Evolutionary conservation across 64 coral and sea anemone species (phyloP), one percentile per base, ranked within the genome.

Genomic region (Pocillopora verrucosa): DNA sequence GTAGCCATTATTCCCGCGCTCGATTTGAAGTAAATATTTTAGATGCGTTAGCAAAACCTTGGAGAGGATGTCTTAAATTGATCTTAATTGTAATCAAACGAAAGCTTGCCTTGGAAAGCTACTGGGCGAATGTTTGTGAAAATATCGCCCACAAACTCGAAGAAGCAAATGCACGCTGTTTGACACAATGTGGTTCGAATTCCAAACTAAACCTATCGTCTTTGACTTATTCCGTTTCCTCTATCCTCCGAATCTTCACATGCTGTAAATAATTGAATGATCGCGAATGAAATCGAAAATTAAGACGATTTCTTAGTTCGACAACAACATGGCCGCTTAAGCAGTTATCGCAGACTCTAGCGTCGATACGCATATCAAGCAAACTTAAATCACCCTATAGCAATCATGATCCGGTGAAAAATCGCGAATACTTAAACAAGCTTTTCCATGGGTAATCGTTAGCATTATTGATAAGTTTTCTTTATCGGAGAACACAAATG

Each of bases 291-390:
- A 84, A 68, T 67, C 9, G 1, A 63, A 84, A 16, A 69, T 36
- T 41, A 51, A 84, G 35, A 41, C 59, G 34, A 84, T 84, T 68
- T 84, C 80, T 67, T 67, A 34, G 80, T 45, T 41, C 36, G 20
- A 22, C 51, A 51, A 17, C 80, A 84, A 84, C 22, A 84, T 84
- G 80, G 80, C 80, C 34, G 80, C 61, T 20, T 9, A 62, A 41
- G 80, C n/a, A 38, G 16, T 17, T 61, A 34, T 19, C 35, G 13
- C 80, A 7, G 38, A 17, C 17, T n/a, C 34, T 16, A 20, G 26
- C 24, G 13, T 60, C 25, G 12, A n/a, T 16, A 16, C 16, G 36
- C 11, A 69, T 3, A 68, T 22, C 9, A 24, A 34, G 17, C 34
- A 84, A 64, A 56, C 20, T 65, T 45, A 16, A 62, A 20, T 9